phyloP scores from a whole-genome alignment of 2,888 invertebrate genomes.

The Ochropleura leucogaster region DNA sequence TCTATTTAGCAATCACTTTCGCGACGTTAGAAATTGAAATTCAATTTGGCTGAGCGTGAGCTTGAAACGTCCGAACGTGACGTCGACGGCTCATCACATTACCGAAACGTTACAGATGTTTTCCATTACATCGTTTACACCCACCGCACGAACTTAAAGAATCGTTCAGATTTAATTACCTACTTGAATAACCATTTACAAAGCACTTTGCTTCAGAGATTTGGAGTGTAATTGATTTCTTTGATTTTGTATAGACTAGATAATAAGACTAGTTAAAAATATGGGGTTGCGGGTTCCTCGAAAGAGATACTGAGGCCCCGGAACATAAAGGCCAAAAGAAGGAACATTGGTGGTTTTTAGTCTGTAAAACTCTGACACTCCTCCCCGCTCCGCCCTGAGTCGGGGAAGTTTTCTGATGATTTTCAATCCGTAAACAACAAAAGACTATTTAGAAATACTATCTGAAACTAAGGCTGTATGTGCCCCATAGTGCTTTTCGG shows the following conservation, averaged over 20 bases:
- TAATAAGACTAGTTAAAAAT: no score
- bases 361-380: no score
- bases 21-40: constrained; percentile 17
- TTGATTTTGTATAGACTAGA: background rate
- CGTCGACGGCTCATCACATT: constrained; percentile 23
- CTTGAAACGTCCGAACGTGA: constrained; percentile 15
- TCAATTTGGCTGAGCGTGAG: constrained; percentile 14
- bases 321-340: no score
- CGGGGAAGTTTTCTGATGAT: no score
- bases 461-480: no score
- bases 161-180: constrained; percentile 39
- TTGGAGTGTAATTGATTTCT: constrained; percentile 7
- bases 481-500: no score
- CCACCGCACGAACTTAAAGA: constrained; percentile 39
- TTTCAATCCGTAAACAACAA: no score
- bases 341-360: no score
- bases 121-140: constrained; percentile 40
- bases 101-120: constrained; percentile 55
- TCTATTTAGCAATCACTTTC: constrained; percentile 1
- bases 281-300: no score
- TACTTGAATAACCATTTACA: constrained; percentile 25
- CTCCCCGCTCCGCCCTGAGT: no score
- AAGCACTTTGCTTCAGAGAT: background rate
- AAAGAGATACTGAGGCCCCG: no score
- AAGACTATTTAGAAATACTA: no score